These are phyloP conservation scores for Catharus ustulatus DNA, from an alignment of 2,797 vertebrate genomes.

Conservation along the genomic window DNA sequence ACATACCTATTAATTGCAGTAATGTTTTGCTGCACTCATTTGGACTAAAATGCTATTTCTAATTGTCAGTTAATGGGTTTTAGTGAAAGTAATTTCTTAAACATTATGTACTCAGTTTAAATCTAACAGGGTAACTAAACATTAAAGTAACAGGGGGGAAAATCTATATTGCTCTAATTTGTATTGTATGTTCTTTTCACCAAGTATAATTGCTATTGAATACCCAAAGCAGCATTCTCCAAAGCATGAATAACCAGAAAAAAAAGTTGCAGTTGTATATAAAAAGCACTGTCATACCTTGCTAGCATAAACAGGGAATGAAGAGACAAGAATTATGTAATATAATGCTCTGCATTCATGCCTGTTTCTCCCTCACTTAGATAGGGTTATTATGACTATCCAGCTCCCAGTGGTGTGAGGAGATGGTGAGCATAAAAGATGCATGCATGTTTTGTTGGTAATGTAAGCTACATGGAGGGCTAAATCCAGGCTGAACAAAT, in stretches of 20 bases:
- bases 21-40: constrained; percentile 69
- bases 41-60: constrained; percentile 72
- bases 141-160: constrained; percentile 74
- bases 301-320: not conserved
- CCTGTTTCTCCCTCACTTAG: not conserved
- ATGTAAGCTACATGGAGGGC: not conserved
- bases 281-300: constrained; percentile 54
- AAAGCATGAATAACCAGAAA: constrained; percentile 72
- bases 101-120: constrained; percentile 77
- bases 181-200: constrained; percentile 79
- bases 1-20: constrained; percentile 64
- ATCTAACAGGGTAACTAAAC: constrained; percentile 80
- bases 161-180: constrained; percentile 81
- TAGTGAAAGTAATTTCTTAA: constrained; percentile 79
- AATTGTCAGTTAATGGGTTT: constrained; percentile 78
- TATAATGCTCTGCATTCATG: not conserved
- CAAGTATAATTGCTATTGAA: constrained; percentile 81
- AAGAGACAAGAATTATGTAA: not conserved
- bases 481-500: not conserved
- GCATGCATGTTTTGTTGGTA: not conserved
- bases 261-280: constrained; percentile 63
- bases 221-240: constrained; percentile 75
- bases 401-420: not conserved
- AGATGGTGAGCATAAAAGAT: not conserved
- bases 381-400: not conserved